Percentiles rank a stretch among this genome's conserved stretches.
Conservation (phyloP, 2,888 invertebrate species). For the Stictocephala bisonia region DNA sequence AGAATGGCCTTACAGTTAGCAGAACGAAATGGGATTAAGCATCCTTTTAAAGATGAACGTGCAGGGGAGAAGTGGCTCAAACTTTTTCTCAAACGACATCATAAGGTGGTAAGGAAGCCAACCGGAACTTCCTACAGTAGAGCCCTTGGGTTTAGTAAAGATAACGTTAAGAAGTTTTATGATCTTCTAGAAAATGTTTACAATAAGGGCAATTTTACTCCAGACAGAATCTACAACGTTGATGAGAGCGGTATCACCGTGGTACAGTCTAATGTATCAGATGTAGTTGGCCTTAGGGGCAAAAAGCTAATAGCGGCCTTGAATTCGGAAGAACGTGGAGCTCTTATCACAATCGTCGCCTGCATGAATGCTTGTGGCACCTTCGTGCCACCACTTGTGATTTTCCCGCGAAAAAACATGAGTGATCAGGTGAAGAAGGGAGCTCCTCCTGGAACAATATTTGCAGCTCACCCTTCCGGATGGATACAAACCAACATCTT, state of each 20-base stretch:
- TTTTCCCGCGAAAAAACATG: conserved; percentile 62
- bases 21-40: conserved; percentile 47
- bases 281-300: conserved; percentile 60
- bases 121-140: conserved; percentile 44
- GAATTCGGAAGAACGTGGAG: conserved; percentile 62
- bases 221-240: conserved; percentile 61
- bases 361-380: conserved; percentile 60
- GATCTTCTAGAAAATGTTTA: conserved; percentile 41
- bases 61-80: conserved; percentile 51
- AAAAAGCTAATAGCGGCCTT: conserved; percentile 61
- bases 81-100: conserved; percentile 49
- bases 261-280: conserved; percentile 59
- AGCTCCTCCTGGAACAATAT: conserved; percentile 60
- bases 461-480: conserved; percentile 58
- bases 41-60: conserved; percentile 49
- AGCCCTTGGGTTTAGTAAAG: conserved; percentile 47
- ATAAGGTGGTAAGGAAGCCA: conserved; percentile 47
- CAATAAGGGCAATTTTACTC: conserved; percentile 56
- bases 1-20: conserved; percentile 49
- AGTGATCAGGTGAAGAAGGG: conserved; percentile 60
- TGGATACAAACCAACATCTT: conserved; percentile 62
- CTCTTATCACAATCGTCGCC: conserved; percentile 58
- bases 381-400: conserved; percentile 61
- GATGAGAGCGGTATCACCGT: conserved; percentile 63
- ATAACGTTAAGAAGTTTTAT: conserved; percentile 44